Evolutionary conservation across 2,797 vertebrate species (phyloP), one percentile per base, ranked within the genome.

Genomic region (Mormyrops boulengeri): DNA sequence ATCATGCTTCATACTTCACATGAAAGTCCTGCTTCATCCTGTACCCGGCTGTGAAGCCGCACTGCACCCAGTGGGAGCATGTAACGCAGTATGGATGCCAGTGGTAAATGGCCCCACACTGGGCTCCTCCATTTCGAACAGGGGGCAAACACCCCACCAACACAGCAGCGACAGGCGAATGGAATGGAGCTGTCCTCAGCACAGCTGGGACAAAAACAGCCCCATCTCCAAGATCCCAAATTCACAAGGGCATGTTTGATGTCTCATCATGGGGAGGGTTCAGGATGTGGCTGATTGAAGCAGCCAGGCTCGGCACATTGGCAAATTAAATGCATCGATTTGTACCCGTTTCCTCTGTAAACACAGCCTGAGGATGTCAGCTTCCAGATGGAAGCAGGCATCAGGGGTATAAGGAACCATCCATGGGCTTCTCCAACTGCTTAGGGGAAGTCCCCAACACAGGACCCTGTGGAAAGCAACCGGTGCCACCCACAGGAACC

Each of bases 321-420:
- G 90, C 94, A 95, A 96, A 96, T 96, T 94, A 96, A 95, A 95
- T 94, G 94, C 93, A 96, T 96, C 95, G 95, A 96, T 96, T 96
- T 95, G 94, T 88, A 4, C 41, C 30, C 57, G 49, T 30, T 86
- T 89, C 87, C 44, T 60, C 38, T n/a, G 62, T 82, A 88, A 88
- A 82, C 73, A 82, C 9, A 34, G 12, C 62, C 77, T 53, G 44
- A 47, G 53, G 87, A 62, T 57, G 44, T 90, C 62, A 17, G 69
- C 69, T 60, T 41, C 44, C 34, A 47, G 53, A 4, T 84, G 52
- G 52, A 41, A 38, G 26, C 66, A 34, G 66, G 66, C 11, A 12
- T 38, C 69, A 38, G 69, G 6, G 30, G 12, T 2, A 34, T 14
- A 34, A 38, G 69, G 5, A 73, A 17, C 34, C 17, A 38, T 77